These are phyloP conservation scores for Apteryx owenii DNA, from an alignment of 2,113 vertebrate species.

Conservation along the genomic window DNA sequence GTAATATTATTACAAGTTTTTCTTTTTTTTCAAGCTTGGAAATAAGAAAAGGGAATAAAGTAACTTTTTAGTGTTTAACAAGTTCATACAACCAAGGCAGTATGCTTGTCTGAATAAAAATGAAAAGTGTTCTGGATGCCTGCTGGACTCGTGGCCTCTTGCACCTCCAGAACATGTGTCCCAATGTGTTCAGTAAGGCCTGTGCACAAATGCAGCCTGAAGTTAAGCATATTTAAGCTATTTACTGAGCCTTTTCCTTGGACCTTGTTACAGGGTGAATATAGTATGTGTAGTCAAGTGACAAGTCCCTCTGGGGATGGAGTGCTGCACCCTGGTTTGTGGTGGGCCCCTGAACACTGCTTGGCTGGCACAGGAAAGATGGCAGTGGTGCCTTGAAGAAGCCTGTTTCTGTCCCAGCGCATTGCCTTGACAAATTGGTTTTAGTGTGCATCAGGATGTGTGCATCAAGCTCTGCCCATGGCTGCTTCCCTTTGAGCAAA, in stretches of 20 bases:
- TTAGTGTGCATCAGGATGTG: background rate
- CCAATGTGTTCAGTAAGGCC: background rate
- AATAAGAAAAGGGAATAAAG: background rate
- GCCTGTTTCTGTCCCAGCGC: background rate
- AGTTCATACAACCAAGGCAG: background rate
- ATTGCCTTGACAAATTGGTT: background rate
- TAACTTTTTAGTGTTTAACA: background rate
- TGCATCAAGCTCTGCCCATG: fast-evolving
- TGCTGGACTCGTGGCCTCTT: background rate
- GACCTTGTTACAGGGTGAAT: background rate
- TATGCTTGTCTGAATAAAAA: background rate
- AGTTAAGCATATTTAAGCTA: background rate
- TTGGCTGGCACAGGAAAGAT: fast-evolving
- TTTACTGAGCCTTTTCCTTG: background rate
- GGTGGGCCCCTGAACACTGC: background rate
- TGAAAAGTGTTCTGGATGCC: background rate
- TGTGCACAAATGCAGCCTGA: background rate
- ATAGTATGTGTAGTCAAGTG: background rate
- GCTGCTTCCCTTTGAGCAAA: background rate
- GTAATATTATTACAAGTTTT: background rate
- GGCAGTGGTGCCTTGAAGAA: background rate
- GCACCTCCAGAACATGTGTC: fast-evolving
- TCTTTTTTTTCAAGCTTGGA: background rate
- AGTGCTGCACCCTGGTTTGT: background rate
- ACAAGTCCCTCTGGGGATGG: fast-evolving